Percentiles rank a stretch among this genome's conserved stretches.
Evolutionary conservation across 2,888 invertebrate species (phyloP).

Genomic region (Lasioglossum pauxillum): DNA sequence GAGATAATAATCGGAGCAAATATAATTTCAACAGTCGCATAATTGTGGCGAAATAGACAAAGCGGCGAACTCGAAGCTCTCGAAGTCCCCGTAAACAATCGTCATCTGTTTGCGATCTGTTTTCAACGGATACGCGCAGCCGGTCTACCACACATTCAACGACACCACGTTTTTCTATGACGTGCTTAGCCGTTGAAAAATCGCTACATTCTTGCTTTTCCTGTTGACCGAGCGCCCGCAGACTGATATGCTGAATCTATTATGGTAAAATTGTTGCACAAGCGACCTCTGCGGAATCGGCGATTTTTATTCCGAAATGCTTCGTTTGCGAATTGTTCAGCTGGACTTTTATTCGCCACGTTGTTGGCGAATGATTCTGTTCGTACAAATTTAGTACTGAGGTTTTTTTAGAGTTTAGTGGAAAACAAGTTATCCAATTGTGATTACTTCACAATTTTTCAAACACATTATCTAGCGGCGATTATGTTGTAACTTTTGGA

Average conservation of each 20-base stretch:
- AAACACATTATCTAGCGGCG: neutral
- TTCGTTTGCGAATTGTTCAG: neutral
- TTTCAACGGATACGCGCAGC: neutral
- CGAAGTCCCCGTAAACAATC: slow-evolving; percentile 28
- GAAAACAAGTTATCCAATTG: neutral
- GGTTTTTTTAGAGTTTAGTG: neutral
- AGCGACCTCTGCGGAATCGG: neutral
- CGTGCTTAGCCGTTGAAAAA: neutral
- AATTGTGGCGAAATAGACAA: slow-evolving; percentile 17
- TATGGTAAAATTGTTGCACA: slow-evolving; percentile 2
- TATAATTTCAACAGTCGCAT: slow-evolving; percentile 14
- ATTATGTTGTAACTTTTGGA: neutral
- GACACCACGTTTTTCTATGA: neutral
- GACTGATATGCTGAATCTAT: neutral
- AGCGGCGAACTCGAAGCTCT: neutral
- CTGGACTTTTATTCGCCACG: neutral
- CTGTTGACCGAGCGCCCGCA: neutral
- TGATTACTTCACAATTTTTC: neutral
- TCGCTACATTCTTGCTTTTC: neutral
- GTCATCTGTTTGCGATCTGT: slow-evolving; percentile 38
- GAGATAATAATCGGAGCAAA: slow-evolving; percentile 46
- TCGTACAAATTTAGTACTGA: neutral
- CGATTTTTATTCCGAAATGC: neutral
- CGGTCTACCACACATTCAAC: neutral
- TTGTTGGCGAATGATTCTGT: neutral